A percentile compares a stretch with the other conserved stretches of the same genome.
These are phyloP conservation scores for Montipora capitata DNA, from an alignment of 92 coral and sea anemone species.

Conservation along the genomic window DNA sequence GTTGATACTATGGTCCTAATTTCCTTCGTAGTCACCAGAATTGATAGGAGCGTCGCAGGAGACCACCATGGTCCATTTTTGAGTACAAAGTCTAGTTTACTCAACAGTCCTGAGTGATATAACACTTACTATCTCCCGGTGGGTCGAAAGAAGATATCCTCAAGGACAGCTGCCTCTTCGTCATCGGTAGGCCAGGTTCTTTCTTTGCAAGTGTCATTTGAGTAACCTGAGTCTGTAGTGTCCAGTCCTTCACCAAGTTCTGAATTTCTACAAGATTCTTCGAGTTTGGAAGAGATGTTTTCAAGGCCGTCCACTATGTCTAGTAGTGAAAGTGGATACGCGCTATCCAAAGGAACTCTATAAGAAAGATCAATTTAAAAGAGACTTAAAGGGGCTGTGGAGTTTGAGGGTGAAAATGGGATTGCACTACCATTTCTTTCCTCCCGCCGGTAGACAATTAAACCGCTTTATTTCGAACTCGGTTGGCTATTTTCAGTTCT, in stretches of 20 bases:
- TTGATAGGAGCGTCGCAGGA: too few relatives aligned
- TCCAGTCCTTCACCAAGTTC: conserved; percentile 65
- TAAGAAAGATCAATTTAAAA: not conserved
- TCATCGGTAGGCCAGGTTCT: conserved; percentile 64
- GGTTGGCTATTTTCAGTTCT: too few relatives aligned
- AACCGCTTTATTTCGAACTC: too few relatives aligned
- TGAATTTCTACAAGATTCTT: conserved; percentile 14
- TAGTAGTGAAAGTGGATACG: conserved; percentile 42
- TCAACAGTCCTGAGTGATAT: not conserved
- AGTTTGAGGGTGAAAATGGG: too few relatives aligned
- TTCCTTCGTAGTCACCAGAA: too few relatives aligned
- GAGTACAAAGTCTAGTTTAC: not conserved
- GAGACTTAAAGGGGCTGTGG: not conserved
- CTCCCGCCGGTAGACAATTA: too few relatives aligned
- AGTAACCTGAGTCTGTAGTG: conserved; percentile 89
- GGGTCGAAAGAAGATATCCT: conserved; percentile 68
- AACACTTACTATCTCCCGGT: conserved; percentile 24
- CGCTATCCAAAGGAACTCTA: conserved; percentile 7
- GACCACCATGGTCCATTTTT: not conserved
- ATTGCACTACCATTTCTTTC: too few relatives aligned
- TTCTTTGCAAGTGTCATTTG: conserved; percentile 72
- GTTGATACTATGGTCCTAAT: too few relatives aligned
- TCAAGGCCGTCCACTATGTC: conserved; percentile 77
- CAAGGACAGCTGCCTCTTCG: conserved; percentile 69
- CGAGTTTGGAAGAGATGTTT: conserved; percentile 23